Base-by-base conservation (phyloP, 1,140 invertebrate species). In the Aphaenogaster floridana region DNA sequence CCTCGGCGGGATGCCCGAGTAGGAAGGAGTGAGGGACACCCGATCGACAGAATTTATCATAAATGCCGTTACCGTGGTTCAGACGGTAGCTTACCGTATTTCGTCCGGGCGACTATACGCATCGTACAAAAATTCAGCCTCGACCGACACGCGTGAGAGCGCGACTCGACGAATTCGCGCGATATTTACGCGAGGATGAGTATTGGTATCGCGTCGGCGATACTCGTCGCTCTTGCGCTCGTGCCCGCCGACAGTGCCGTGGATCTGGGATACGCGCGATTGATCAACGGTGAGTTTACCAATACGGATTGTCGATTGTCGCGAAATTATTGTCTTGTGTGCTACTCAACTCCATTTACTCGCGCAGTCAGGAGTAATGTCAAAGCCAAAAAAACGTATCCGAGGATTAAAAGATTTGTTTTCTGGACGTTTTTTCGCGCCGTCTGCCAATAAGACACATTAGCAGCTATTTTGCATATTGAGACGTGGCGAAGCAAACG, bases 1-100 rank as follows among this genome's bases (percentile, higher is more conserved):
- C 17, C 28, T 45, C 57, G 63, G 11, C 34, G 84, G 57, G 69
- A 90, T 78, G 64, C 11, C 21, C 36, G 61, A 17, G 76, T 85
- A 54, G 78, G 86, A 86, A 88, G 89, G 84, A 87, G 91, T 91
- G 89, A 90, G 77, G 89, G 89, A 83, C 17, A 54, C 85, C 85
- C 91, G 92, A 93, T 92, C 93, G 92, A 91, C 86, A 64, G 77
- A 91, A 91, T 93, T 92, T 91, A 92, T 91, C 90, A 94, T 93
- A 94, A 90, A 92, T 89, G 91, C 88, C 90, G 91, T 89, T 83
- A 89, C 86, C 80, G 86, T 68, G 90, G 76, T 86, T 78, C 66
- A 78, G 89, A 79, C 88, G 88, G 77, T 88, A 94, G 92, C 94
- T 91, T 86, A 81, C 76, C 81, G 86, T 90, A 88, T 89, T 85